Conservation (phyloP, 30 jellyfish, hydroid and myxozoan genomes). For the Aurelia aurita region DNA sequence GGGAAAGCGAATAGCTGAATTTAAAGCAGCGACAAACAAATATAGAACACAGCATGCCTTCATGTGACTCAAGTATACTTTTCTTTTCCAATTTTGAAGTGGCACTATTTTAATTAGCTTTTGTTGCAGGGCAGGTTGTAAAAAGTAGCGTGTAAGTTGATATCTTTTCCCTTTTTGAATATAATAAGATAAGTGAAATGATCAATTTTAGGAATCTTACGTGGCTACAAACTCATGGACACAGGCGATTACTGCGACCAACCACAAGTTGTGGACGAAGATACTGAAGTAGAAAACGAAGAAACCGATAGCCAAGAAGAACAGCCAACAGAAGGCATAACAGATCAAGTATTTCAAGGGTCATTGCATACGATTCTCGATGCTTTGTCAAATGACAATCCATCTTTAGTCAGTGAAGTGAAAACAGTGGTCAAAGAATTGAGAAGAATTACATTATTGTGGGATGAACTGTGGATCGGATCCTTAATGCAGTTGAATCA, state of each 20-base stretch:
- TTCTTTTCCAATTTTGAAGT: too few species aligned
- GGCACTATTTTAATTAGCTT: too few species aligned
- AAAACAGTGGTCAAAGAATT: constrained; percentile 89
- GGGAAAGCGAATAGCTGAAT: too few species aligned
- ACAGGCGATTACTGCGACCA: constrained; percentile 84
- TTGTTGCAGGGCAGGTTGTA: too few species aligned
- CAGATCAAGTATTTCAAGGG: constrained; percentile 86
- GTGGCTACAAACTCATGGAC: constrained; percentile 85
- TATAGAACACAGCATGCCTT: too few species aligned
- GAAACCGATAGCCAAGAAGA: constrained; percentile 87
- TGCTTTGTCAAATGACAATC: constrained; percentile 71
- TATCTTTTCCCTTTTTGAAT: too few species aligned
- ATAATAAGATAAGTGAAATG: not conserved
- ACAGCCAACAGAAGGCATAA: constrained; percentile 52
- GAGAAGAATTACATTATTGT: constrained; percentile 92
- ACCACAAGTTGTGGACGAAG: constrained; percentile 76
- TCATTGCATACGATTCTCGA: constrained; percentile 95
- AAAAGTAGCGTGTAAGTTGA: too few species aligned
- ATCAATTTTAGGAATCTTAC: constrained; percentile 69
- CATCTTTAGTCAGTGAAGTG: constrained; percentile 87
- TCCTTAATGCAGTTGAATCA: constrained; percentile 95
- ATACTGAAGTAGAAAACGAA: constrained; percentile 51
- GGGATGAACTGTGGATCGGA: constrained; percentile 99
- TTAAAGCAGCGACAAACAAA: too few species aligned
- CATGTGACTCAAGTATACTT: too few species aligned